Conservation (phyloP, 2,888 invertebrate genomes). For the Catocala nupta region DNA sequence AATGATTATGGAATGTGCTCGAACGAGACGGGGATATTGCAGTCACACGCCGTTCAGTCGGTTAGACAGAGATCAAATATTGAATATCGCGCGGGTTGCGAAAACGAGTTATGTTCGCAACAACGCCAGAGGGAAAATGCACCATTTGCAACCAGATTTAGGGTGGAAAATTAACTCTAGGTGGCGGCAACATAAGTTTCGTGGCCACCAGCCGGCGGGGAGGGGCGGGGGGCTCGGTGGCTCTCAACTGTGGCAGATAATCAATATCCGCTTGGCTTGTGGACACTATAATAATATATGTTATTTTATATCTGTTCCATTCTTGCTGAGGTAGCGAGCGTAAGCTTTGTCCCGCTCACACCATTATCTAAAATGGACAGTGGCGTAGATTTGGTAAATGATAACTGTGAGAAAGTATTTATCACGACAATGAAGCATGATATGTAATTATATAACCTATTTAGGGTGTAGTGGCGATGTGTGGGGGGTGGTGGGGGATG, state of each 20-base stretch:
- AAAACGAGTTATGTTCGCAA: constrained; percentile 67
- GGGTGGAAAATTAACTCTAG: constrained; percentile 64
- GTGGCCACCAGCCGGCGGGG: constrained; percentile 53
- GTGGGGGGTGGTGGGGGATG: constrained; percentile 58
- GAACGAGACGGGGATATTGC: constrained; percentile 82
- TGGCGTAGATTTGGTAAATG: constrained; percentile 87
- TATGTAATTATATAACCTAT: constrained; percentile 86
- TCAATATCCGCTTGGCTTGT: constrained; percentile 88
- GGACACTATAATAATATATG: constrained; percentile 87
- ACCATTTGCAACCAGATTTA: constrained; percentile 61
- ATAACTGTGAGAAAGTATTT: constrained; percentile 88
- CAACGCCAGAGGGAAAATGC: constrained; percentile 60
- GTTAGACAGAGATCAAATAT: constrained; percentile 88
- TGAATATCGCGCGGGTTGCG: constrained; percentile 72
- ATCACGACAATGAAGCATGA: constrained; percentile 87
- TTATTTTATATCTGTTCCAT: constrained; percentile 78
- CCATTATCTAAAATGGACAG: constrained; percentile 87
- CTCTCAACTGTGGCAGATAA: constrained; percentile 88
- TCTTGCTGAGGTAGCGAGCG: constrained; percentile 55
- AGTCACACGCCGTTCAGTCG: constrained; percentile 79
- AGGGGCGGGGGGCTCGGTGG: constrained; percentile 78
- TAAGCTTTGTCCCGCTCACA: constrained; percentile 72
- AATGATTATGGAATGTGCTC: constrained; percentile 85
- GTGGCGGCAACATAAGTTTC: constrained; percentile 64
- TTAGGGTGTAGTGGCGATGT: constrained; percentile 76